phyloP scores from a whole-genome alignment of 1,140 invertebrate genomes.

The Vanessa atalanta region DNA sequence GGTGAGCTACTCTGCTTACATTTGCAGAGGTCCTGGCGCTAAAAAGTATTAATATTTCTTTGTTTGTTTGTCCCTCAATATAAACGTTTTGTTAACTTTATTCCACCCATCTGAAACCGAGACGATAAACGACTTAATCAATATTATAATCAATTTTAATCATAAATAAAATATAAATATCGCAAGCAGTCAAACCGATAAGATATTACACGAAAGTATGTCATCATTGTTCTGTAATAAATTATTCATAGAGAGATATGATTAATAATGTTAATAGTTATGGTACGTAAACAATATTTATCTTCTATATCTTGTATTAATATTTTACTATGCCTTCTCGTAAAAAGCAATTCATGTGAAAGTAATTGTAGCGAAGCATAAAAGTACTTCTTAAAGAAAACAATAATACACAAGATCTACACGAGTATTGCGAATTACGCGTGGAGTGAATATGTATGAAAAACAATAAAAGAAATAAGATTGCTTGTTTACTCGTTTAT shows the following conservation, averaged over 20 bases:
- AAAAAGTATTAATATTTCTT: too few relatives aligned
- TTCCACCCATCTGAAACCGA: too few relatives aligned
- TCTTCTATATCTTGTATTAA: neutral
- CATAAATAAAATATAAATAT: too few relatives aligned
- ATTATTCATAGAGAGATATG: neutral
- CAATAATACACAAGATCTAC: neutral
- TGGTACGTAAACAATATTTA: neutral
- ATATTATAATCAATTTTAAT: too few relatives aligned
- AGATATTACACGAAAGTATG: neutral
- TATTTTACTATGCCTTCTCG: neutral
- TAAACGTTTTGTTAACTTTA: too few relatives aligned
- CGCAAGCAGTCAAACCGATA: too few relatives aligned
- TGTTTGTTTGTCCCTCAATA: too few relatives aligned
- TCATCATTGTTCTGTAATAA: neutral
- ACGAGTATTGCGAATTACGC: neutral
- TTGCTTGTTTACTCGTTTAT: conserved; percentile 10
- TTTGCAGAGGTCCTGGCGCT: too few relatives aligned
- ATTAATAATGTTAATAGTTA: neutral
- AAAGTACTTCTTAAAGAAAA: neutral
- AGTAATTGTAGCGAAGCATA: neutral
- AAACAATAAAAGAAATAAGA: conserved; percentile 15
- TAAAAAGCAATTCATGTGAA: conserved; percentile 2
- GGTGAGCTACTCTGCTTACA: too few relatives aligned
- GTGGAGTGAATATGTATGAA: conserved; percentile 2
- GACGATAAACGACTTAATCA: too few relatives aligned